Evolutionary conservation across 2,888 invertebrate genomes (phyloP).

Genomic region (Meta bourneti): DNA sequence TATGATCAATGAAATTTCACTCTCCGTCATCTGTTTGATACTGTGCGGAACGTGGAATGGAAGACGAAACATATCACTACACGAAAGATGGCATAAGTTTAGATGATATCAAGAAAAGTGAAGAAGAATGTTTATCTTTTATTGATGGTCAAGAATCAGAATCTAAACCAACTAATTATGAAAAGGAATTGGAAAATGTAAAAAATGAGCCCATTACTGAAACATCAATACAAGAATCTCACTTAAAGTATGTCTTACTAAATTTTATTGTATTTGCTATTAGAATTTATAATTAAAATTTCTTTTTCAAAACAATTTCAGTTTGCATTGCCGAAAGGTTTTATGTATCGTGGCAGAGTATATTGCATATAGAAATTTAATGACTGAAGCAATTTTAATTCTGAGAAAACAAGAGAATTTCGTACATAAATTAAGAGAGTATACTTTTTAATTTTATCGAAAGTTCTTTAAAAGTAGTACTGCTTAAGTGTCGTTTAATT

Average conservation of each 20-base stretch:
- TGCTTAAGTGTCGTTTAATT: too few relatives aligned
- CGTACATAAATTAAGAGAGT: too few relatives aligned
- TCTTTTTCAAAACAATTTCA: not conserved
- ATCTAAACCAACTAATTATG: not conserved
- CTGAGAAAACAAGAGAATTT: too few relatives aligned
- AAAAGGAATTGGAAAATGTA: constrained; percentile 28
- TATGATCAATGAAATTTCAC: constrained; percentile 1
- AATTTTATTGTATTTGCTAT: not conserved
- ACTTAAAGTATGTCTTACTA: constrained; percentile 5
- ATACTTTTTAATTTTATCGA: too few relatives aligned
- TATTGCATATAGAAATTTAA: too few relatives aligned
- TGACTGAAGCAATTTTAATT: too few relatives aligned
- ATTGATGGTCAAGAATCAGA: constrained; percentile 16
- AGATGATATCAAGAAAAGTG: constrained; percentile 10
- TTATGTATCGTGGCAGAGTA: too few relatives aligned
- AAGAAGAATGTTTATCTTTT: not conserved
- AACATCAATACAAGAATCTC: not conserved
- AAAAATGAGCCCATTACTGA: not conserved
- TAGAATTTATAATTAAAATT: not conserved
- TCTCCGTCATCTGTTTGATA: not conserved
- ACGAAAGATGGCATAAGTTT: constrained; percentile 10
- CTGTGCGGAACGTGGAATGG: constrained; percentile 35
- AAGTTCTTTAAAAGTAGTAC: too few relatives aligned
- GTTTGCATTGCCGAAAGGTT: too few relatives aligned
- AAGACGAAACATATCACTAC: constrained; percentile 22